These are phyloP conservation scores for Sebastes hopkinsi DNA, from an alignment of 2,797 vertebrate genomes.

Conservation along the genomic window DNA sequence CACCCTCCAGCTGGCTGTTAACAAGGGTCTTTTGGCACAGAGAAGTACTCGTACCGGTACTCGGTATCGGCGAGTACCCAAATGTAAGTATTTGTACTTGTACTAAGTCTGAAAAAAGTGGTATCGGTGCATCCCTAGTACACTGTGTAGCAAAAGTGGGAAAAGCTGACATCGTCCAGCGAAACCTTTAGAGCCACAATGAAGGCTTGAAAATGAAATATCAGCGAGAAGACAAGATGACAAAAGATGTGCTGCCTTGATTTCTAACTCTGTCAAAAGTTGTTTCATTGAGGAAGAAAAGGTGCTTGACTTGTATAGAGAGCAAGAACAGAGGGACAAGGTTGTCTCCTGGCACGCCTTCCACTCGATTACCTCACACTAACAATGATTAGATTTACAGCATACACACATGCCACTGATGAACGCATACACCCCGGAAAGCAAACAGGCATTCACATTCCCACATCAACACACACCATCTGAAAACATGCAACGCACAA, in stretches of 20 bases:
- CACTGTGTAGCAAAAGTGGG: conserved; percentile 17
- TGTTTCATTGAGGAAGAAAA: conserved; percentile 29
- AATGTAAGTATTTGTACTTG: too few relatives aligned
- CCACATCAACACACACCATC: conserved; percentile 23
- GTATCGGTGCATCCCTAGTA: background rate
- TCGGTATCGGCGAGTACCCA: too few relatives aligned
- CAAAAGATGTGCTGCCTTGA: background rate
- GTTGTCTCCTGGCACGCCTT: conserved; percentile 46
- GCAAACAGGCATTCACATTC: conserved; percentile 6
- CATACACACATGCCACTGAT: background rate
- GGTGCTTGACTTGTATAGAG: background rate
- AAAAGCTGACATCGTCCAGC: conserved; percentile 26
- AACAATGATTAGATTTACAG: conserved; percentile 60
- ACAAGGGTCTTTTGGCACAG: too few relatives aligned
- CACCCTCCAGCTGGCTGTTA: too few relatives aligned
- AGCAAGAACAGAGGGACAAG: conserved; percentile 39
- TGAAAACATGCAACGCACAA: conserved; percentile 30
- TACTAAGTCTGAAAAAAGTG: too few relatives aligned
- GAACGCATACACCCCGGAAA: conserved; percentile 8
- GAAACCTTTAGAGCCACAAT: conserved; percentile 14
- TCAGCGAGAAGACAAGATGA: conserved; percentile 1
- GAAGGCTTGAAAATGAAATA: conserved; percentile 4
- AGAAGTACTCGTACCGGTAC: too few relatives aligned
- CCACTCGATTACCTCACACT: conserved; percentile 57
- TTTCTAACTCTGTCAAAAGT: conserved; percentile 37